These are phyloP conservation scores for Ganaspis sp. DNA, from an alignment of 1,140 invertebrate genomes.

Conservation along the genomic window DNA sequence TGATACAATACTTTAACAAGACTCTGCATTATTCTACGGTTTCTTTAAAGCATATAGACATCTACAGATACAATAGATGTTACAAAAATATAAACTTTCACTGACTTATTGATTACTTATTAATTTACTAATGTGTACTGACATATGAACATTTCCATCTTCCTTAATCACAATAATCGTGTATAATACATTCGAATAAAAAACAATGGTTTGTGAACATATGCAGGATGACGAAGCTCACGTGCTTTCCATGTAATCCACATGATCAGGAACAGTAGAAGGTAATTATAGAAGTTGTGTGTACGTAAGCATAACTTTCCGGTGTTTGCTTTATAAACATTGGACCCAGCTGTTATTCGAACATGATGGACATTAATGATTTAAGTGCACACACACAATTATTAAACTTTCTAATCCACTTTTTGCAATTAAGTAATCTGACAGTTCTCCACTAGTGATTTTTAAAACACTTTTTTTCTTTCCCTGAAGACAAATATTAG, in stretches of 20 bases:
- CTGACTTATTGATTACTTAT: background rate
- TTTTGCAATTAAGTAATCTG: background rate
- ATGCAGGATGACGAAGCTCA: background rate
- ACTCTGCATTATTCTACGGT: background rate
- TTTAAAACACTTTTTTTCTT: background rate
- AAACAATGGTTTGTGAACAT: background rate
- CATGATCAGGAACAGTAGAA: conserved; percentile 1
- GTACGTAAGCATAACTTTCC: background rate
- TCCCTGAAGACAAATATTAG: background rate
- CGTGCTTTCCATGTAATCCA: background rate
- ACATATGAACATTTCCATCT: too few species aligned
- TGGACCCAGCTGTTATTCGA: background rate
- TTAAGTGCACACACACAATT: background rate
- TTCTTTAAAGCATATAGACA: background rate
- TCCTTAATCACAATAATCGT: background rate
- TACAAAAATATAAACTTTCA: background rate
- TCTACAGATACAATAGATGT: background rate
- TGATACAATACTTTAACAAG: background rate
- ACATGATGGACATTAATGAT: conserved; percentile 11
- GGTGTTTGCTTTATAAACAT: background rate
- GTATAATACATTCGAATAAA: background rate
- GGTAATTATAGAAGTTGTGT: conserved; percentile 9
- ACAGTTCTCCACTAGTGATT: background rate
- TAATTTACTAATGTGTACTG: too few species aligned
- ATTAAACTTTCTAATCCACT: background rate